phyloP scores from a whole-genome alignment of 2,113 vertebrate genomes.

The Platanista minor region DNA sequence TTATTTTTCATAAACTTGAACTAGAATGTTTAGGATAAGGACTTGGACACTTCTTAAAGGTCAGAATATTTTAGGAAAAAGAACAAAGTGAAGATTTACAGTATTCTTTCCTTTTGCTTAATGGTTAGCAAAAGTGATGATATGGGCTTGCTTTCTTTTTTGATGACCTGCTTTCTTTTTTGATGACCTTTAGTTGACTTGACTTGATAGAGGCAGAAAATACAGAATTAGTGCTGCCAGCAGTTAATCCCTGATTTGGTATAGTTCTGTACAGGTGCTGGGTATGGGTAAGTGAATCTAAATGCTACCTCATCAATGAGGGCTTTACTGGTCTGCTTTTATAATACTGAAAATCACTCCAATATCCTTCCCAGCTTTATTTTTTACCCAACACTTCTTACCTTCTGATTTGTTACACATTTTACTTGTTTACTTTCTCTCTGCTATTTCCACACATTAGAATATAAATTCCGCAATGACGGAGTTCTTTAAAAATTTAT shows the following conservation, averaged over 20 bases:
- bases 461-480: neutral
- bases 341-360: neutral
- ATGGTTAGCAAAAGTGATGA: neutral
- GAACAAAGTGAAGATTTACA: neutral
- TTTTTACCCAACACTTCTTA: neutral
- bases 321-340: neutral
- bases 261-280: neutral
- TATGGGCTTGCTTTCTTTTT: neutral
- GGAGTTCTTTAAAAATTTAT: neutral
- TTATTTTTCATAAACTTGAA: conserved; percentile 12
- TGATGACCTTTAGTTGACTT: conserved; percentile 27
- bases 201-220: neutral
- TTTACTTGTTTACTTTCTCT: neutral
- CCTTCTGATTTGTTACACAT: neutral
- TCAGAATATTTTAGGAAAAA: neutral
- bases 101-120: neutral
- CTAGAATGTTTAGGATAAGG: neutral
- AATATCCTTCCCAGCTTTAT: neutral
- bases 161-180: neutral
- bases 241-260: neutral
- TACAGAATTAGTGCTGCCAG: neutral
- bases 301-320: neutral
- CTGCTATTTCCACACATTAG: neutral
- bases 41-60: neutral
- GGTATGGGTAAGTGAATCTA: neutral